Base-by-base conservation (phyloP, 2,888 invertebrate species). In the Tridacna gigas region DNA sequence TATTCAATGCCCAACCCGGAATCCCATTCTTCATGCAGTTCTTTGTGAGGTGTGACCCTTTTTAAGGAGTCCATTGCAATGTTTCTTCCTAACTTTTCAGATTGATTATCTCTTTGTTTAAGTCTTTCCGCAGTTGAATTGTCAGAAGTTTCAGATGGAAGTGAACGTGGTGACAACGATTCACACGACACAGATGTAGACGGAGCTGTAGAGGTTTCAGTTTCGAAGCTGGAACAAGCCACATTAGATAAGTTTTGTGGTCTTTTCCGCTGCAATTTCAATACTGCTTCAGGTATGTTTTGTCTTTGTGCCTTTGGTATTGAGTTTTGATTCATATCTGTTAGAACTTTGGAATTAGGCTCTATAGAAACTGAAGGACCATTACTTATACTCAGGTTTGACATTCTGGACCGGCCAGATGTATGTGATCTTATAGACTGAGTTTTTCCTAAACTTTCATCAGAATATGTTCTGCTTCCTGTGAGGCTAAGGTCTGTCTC, bases 161-260 rank as follows among this genome's bases (percentile, higher is more conserved):
- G 67, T 26, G 87, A 87, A 20, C 84, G 45, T 20, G 83, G 82
- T 13, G 86, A 84, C 4, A 84, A 47, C 28, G 87, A 87, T 18
- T 82, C 87, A 77, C 77, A 79, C 3, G 87, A 87, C 0, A 83
- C 79, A 12, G 87, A 87, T 12, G 87, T 81, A 3, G 82, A 82
- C 9, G 83, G 79, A 20, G 77, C 77, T 28, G 82, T 77, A 15
- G 86, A 86, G 5, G 80, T 78, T 47, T 87, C 87, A 13, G 87
- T 84, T 45, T 87, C 87, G 66, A 84, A 61, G 65, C 87, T 87
- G 18, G 84, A 84, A 51, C 67, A 87, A 56, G 83, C 56, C 7
- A 76, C 56, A 67, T 79, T 84, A 37, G 74, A 80, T 37, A 87
- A 74, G 37, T 84, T 82, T 47, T 28, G 28, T 48, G 45, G 66